phyloP scores from a whole-genome alignment of 2,888 invertebrate genomes.

The Patella depressa region DNA sequence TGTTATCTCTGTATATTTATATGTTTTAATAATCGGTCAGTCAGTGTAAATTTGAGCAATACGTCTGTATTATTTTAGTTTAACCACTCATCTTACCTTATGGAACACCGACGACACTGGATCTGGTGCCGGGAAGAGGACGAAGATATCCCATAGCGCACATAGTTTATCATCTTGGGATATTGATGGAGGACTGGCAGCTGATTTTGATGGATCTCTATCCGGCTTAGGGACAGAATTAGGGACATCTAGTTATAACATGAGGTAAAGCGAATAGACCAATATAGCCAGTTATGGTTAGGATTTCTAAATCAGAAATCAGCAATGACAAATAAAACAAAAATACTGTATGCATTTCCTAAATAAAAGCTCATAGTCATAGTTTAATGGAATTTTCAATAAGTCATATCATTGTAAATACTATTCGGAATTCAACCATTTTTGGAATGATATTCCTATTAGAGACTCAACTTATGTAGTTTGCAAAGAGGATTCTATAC shows the following conservation, averaged over 20 bases:
- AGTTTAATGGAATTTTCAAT: background rate
- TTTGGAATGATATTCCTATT: too few relatives aligned
- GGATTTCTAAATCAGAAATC: too few relatives aligned
- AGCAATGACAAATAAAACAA: too few relatives aligned
- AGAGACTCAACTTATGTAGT: too few relatives aligned
- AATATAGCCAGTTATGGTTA: background rate
- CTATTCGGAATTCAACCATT: too few relatives aligned
- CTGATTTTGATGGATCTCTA: slow-evolving; percentile 82
- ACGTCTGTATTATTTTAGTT: background rate
- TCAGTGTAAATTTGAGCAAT: too few relatives aligned
- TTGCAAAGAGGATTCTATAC: too few relatives aligned
- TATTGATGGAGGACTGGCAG: slow-evolving; percentile 79
- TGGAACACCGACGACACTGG: slow-evolving; percentile 36
- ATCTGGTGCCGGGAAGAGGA: slow-evolving; percentile 52
- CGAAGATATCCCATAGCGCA: slow-evolving; percentile 54
- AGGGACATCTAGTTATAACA: slow-evolving; percentile 77
- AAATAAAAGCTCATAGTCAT: too few relatives aligned
- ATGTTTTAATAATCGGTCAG: too few relatives aligned
- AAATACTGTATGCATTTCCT: too few relatives aligned
- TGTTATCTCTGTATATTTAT: too few relatives aligned
- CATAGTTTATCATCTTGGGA: slow-evolving; percentile 69
- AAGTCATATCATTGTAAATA: too few relatives aligned
- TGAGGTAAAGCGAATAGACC: slow-evolving; percentile 74
- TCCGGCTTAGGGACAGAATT: slow-evolving; percentile 81
- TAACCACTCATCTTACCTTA: background rate